Evolutionary conservation across 2,888 invertebrate genomes (phyloP).

Genomic region (Lasioglossum morio): DNA sequence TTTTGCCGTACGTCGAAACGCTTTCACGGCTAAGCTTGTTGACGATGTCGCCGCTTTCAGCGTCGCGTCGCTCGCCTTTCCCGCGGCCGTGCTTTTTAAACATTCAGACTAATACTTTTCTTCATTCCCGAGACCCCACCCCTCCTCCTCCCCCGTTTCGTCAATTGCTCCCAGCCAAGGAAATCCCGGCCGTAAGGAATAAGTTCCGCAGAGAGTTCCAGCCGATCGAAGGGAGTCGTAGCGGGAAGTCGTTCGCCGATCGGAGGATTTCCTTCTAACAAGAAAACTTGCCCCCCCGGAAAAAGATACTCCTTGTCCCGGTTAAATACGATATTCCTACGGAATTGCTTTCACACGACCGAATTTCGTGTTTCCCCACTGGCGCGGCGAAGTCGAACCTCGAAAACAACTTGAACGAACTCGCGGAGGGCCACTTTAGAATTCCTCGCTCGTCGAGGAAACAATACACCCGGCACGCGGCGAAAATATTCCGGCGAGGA

Average conservation of each 20-base stretch:
- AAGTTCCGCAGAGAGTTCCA: neutral
- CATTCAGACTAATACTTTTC: neutral
- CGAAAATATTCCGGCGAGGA: neutral
- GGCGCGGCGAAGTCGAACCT: constrained; percentile 14
- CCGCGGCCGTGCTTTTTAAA: neutral
- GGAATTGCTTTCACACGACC: constrained; percentile 57
- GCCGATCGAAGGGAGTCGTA: constrained; percentile 15
- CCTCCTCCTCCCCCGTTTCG: neutral
- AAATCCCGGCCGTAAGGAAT: neutral
- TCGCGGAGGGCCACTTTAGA: constrained; percentile 13
- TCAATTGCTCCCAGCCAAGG: neutral
- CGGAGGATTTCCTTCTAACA: constrained; percentile 33
- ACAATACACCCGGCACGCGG: constrained; percentile 1
- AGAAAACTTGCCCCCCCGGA: constrained; percentile 50
- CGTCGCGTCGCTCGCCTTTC: neutral
- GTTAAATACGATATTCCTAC: constrained; percentile 38
- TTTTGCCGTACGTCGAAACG: neutral
- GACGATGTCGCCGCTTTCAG: neutral
- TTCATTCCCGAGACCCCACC: neutral
- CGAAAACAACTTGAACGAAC: constrained; percentile 47
- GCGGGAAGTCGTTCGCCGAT: neutral
- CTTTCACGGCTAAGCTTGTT: constrained; percentile 5
- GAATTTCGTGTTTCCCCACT: constrained; percentile 30
- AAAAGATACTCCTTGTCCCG: constrained; percentile 4
- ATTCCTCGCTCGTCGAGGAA: constrained; percentile 10